A percentile compares a stretch with the other conserved stretches of the same genome.
These are phyloP conservation scores for Erannis defoliaria DNA, from an alignment of 2,888 invertebrate species.

Conservation along the genomic window DNA sequence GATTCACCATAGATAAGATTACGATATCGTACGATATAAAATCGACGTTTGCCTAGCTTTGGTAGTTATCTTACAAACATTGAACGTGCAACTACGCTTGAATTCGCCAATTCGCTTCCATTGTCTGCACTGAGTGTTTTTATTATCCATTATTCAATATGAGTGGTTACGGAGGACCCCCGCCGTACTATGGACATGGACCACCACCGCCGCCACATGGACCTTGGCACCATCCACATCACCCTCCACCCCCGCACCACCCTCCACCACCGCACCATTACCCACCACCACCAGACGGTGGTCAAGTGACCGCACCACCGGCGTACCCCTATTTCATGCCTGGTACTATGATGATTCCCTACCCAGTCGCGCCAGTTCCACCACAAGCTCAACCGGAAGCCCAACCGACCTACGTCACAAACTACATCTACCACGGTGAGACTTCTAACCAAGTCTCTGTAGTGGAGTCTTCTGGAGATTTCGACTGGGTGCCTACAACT, in stretches of 20 bases:
- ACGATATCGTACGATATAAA: conserved; percentile 45
- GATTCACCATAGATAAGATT: conserved; percentile 55
- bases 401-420: conserved; percentile 76
- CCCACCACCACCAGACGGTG: conserved; percentile 45
- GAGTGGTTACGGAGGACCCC: conserved; percentile 66
- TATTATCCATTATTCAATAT: conserved; percentile 47
- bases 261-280: conserved; percentile 41
- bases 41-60: conserved; percentile 22
- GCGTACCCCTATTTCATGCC: conserved; percentile 73
- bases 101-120: neutral
- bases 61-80: conserved; percentile 34
- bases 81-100: neutral
- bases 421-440: conserved; percentile 78
- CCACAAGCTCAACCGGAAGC: conserved; percentile 45
- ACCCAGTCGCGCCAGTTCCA: conserved; percentile 53
- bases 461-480: conserved; percentile 73
- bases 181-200: conserved; percentile 45
- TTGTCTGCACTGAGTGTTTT: conserved; percentile 5
- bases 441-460: conserved; percentile 62
- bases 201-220: conserved; percentile 38
- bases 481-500: conserved; percentile 77
- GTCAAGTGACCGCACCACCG: conserved; percentile 39
- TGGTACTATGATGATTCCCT: conserved; percentile 73
- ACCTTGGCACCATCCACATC: conserved; percentile 36
- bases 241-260: conserved; percentile 37